A percentile compares a stretch with the other conserved stretches of the same genome.
Evolutionary conservation across 2,888 invertebrate species (phyloP).

Genomic region (Proisotoma minuta): DNA sequence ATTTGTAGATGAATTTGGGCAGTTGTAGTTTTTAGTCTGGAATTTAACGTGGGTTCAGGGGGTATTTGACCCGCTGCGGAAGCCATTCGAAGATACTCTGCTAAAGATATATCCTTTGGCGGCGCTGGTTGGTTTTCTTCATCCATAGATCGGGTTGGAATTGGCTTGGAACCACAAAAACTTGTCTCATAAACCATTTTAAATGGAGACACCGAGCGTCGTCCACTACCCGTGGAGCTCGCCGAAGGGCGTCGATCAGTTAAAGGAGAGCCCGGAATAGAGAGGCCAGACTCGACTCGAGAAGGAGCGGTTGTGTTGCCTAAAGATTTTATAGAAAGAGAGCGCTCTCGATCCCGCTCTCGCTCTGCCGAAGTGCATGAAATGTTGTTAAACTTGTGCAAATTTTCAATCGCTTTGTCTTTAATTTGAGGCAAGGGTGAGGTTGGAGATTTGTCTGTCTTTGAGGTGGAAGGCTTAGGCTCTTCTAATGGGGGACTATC

Average conservation of each 20-base stretch:
- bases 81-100: constrained; percentile 48
- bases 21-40: constrained; percentile 29
- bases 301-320: neutral
- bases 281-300: no score
- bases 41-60: constrained; percentile 7
- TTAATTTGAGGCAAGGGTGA: neutral
- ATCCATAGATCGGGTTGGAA: constrained; percentile 55
- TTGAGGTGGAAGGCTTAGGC: neutral
- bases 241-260: neutral
- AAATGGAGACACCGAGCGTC: constrained; percentile 41
- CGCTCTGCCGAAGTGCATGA: no score
- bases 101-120: constrained; percentile 50
- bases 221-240: neutral
- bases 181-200: constrained; percentile 70
- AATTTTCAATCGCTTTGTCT: neutral
- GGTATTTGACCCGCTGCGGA: constrained; percentile 10
- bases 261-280: neutral
- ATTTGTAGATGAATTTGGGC: constrained; percentile 41
- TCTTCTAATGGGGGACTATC: constrained; percentile 36
- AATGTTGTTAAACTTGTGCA: neutral
- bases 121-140: constrained; percentile 42
- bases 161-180: constrained; percentile 79
- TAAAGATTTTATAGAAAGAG: neutral
- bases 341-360: neutral
- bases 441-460: neutral